These are phyloP conservation scores for Papilio polytes DNA, from an alignment of 1,140 invertebrate genomes.

Conservation along the genomic window DNA sequence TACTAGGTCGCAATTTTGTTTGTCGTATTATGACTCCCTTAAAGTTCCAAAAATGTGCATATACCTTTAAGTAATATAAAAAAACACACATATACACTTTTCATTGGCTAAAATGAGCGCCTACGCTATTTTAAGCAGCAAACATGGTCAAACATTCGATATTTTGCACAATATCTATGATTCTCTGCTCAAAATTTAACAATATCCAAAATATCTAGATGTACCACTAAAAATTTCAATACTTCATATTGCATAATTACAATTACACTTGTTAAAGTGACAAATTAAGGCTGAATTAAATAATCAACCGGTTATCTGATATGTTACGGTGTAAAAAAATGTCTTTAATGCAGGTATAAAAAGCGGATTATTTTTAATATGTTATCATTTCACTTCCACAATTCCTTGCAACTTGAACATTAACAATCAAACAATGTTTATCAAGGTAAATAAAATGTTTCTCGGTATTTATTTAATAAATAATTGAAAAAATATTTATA, in stretches of 20 bases:
- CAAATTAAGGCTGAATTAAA: not conserved
- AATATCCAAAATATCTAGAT: not conserved
- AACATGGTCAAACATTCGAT: not conserved
- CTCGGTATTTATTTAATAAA: not conserved
- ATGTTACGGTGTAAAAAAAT: not conserved
- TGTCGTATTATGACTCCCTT: too few relatives aligned
- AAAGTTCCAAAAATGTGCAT: too few relatives aligned
- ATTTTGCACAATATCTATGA: not conserved
- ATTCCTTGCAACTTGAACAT: not conserved
- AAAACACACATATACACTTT: not conserved
- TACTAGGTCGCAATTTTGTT: too few relatives aligned
- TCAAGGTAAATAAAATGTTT: slow-evolving; percentile 10
- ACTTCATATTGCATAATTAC: not conserved
- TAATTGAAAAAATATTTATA: too few relatives aligned
- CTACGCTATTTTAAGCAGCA: not conserved
- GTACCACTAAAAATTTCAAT: not conserved
- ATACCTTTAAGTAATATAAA: too few relatives aligned
- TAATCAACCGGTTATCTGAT: not conserved
- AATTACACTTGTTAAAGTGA: not conserved
- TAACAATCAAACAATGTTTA: slow-evolving; percentile 27
- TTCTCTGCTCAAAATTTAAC: not conserved
- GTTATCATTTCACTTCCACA: not conserved
- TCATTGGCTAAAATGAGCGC: not conserved
- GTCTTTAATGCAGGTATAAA: not conserved
- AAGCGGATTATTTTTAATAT: slow-evolving; percentile 6